Evolutionary conservation across 1,140 invertebrate genomes (phyloP).

Genomic region (Neodiprion virginianus): DNA sequence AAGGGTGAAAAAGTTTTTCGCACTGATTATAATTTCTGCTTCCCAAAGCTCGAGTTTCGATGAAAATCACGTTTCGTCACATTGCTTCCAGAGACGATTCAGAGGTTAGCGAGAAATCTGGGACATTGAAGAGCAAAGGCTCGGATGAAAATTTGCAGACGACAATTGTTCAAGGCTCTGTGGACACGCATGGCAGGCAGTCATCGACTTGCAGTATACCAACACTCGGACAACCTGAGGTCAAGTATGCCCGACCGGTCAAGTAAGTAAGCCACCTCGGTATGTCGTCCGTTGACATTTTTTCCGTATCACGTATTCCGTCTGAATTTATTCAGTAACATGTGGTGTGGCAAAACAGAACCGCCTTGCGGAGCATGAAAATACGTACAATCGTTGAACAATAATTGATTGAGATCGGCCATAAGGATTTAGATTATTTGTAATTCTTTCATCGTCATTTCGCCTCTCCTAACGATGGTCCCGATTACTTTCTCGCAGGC

Average conservation of each 20-base stretch:
- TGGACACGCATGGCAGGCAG: constrained; percentile 37
- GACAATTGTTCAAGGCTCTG: constrained; percentile 42
- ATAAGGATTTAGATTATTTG: not conserved
- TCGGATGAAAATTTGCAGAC: constrained; percentile 42
- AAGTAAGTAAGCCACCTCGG: constrained; percentile 47
- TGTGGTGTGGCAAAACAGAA: too few relatives aligned
- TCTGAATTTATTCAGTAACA: too few relatives aligned
- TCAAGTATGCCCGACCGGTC: constrained; percentile 57
- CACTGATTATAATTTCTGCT: not conserved
- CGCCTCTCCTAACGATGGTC: not conserved
- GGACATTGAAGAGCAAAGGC: constrained; percentile 39
- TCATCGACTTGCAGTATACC: constrained; percentile 40
- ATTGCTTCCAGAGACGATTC: constrained; percentile 38
- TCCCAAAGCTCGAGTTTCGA: too few relatives aligned
- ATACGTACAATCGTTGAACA: too few relatives aligned
- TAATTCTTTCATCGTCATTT: not conserved
- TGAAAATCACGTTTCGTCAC: too few relatives aligned
- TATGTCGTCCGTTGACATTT: constrained; percentile 28
- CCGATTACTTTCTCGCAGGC: constrained; percentile 29
- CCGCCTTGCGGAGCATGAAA: too few relatives aligned
- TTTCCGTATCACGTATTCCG: too few relatives aligned
- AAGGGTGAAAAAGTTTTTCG: not conserved
- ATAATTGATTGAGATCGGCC: not conserved
- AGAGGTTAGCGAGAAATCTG: constrained; percentile 42
- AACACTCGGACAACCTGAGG: constrained; percentile 47